Base-by-base conservation (phyloP, 2,113 vertebrate species). In the Siniperca knerii region DNA sequence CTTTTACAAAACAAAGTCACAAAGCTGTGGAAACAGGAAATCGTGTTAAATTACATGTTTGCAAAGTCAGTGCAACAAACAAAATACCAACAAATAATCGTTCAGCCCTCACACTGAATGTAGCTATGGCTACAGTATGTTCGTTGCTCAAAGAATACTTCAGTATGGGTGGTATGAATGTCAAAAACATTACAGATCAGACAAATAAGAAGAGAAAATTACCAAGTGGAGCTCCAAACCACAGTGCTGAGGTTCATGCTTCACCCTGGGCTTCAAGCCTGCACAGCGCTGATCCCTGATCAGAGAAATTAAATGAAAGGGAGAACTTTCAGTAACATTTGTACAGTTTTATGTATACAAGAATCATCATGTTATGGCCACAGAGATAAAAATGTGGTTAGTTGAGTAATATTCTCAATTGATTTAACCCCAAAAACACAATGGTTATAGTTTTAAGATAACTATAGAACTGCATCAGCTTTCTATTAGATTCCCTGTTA, bases 211-310 rank as follows among this genome's bases (percentile, higher is more conserved):
- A 11, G 70, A 82, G 80, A 84, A 85, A 84, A 82, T 77, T 69
- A 89, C n/a, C 68, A 20, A 67, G n/a, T 72, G 82, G n/a, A 57
- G 64, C 20, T 91, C 75, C 75, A 88, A 55, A 81, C 86, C 76
- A 35, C 82, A 75, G 70, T 23, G 1, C 75, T 79, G 87, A 81
- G 82, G 79, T 64, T 66, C 67, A 42, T n/a, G 58, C 72, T 67
- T 79, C 83, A 79, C 80, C 54, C n/a, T 2, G 23, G 66, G 68
- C 73, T 71, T 42, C 57, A 70, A 67, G 76, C 80, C 55, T 73
- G 66, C 64, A 46, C 21, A 20, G 76, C 25, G 23, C 65, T 8
- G 48, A 64, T 64, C 73, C 72, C 73, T 60, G 42, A 82, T 67
- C 78, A 61, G 48, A 62, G 33, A 12, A 18, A 64, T 67, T 44